Evolutionary conservation across 1,140 invertebrate species (phyloP).

Genomic region (Orchesella cincta): DNA sequence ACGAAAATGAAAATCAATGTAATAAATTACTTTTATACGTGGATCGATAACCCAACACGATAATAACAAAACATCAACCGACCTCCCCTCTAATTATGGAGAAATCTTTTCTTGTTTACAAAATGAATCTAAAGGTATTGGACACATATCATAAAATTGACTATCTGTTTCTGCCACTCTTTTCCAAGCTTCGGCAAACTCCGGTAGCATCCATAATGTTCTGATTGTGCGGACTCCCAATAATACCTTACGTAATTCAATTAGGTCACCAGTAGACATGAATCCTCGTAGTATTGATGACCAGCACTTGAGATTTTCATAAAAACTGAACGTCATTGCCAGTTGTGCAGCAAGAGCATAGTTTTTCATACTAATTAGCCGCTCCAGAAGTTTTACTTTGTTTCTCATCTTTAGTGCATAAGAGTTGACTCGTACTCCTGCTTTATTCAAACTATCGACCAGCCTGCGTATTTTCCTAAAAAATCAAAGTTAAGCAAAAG

Average conservation of each 20-base stretch:
- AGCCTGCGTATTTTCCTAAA: slow-evolving; percentile 38
- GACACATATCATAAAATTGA: slow-evolving; percentile 37
- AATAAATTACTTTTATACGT: slow-evolving; percentile 1
- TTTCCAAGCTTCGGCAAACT: slow-evolving; percentile 41
- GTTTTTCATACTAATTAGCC: slow-evolving; percentile 35
- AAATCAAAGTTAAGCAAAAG: not conserved
- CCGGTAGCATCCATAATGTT: slow-evolving; percentile 46
- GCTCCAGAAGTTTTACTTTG: slow-evolving; percentile 38
- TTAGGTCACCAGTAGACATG: not conserved
- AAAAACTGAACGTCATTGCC: slow-evolving; percentile 38
- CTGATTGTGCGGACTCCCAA: slow-evolving; percentile 30
- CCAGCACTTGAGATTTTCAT: slow-evolving; percentile 32
- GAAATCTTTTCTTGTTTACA: not conserved
- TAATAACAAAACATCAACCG: not conserved
- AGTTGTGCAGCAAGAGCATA: slow-evolving; percentile 37
- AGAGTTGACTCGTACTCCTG: slow-evolving; percentile 35
- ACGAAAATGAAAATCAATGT: not conserved
- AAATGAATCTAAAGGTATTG: slow-evolving; percentile 37
- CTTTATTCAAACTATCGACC: slow-evolving; percentile 20
- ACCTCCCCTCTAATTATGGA: not conserved
- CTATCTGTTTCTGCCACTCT: slow-evolving; percentile 35
- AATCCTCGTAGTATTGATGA: slow-evolving; percentile 37
- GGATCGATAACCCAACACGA: not conserved
- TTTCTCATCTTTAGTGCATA: slow-evolving; percentile 43
- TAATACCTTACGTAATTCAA: slow-evolving; percentile 26